Evolutionary conservation across 2,113 vertebrate species (phyloP), one percentile per base, ranked within the genome.

Genomic region (Morone chrysops): DNA sequence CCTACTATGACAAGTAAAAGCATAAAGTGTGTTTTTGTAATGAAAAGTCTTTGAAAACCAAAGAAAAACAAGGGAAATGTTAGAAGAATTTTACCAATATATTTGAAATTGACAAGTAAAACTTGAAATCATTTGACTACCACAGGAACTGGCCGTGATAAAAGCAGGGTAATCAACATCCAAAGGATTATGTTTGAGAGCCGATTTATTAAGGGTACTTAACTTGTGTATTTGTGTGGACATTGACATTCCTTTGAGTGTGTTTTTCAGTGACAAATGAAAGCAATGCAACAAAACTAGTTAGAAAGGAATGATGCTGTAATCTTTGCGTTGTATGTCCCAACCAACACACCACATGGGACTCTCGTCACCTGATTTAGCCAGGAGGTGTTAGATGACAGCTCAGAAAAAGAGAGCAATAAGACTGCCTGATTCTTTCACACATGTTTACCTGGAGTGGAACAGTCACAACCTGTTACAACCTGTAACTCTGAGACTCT

Each of bases 401-500:
- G 70, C 31, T 57, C 1, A 73, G 38, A 31, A 41, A 31, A 51
- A 10, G 47, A 13, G 40, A 53, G 57, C 40, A 63, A 36, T 31
- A 43, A 47, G 14, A 70, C 45, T 9, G 22, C 4, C 47, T 61
- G 12, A 14, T 31, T 18, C 16, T 48, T 48, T 47, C 17, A 43
- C 47, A 31, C 2, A 1, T 62, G 48, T 61, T 74, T 48, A 75
- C 14, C 25, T 65, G 40, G 38, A 73, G 54, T 56, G 73, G 48
- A 73, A 68, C n/a, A 63, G 56, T 5, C n/a, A n/a, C n/a, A n/a
- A n/a, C n/a, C n/a, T n/a, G 36, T 70, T 62, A 70, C 40, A 76
- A 31, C 36, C 31, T 48, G 56, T 43, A 43, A 53, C 36, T n/a
- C 31, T 71, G 43, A 45, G 40, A 36, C 31, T 61, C 40, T 14